phyloP scores from a whole-genome alignment of 2,113 vertebrate species.

The Ictalurus punctatus region DNA sequence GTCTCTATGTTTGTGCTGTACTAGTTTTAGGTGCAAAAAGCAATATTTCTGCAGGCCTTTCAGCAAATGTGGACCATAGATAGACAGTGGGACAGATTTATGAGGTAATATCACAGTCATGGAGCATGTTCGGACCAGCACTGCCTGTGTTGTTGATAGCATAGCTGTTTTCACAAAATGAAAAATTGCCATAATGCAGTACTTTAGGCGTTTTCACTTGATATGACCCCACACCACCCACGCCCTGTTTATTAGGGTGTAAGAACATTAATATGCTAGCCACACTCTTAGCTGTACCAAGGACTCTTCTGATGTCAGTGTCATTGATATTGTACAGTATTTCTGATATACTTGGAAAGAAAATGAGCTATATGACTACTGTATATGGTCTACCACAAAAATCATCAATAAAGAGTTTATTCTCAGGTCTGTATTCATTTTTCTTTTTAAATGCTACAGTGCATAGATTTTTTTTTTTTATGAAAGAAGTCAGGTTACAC shows the following conservation, averaged over 20 bases:
- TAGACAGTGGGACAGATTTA: not conserved
- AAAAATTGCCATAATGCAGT: slow-evolving; percentile 5
- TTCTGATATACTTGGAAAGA: slow-evolving; percentile 52
- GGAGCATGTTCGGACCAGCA: slow-evolving; percentile 10
- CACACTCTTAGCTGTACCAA: slow-evolving; percentile 47
- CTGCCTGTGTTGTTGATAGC: not conserved
- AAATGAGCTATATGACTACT: slow-evolving; percentile 44
- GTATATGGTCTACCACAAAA: slow-evolving; percentile 48
- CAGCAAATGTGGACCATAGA: slow-evolving; percentile 26
- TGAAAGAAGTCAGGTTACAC: not conserved
- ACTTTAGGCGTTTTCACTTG: slow-evolving; percentile 11
- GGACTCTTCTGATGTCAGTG: slow-evolving; percentile 53
- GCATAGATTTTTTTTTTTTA: not conserved
- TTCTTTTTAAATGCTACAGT: not conserved
- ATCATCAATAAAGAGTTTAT: slow-evolving; percentile 54
- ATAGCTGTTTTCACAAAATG: slow-evolving; percentile 14
- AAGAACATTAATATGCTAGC: slow-evolving; percentile 40
- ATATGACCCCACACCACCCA: slow-evolving; percentile 29
- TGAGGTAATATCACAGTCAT: slow-evolving; percentile 26
- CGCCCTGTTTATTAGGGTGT: slow-evolving; percentile 42
- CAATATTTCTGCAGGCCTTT: slow-evolving; percentile 51
- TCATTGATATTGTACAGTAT: slow-evolving; percentile 62
- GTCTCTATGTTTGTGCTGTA: slow-evolving; percentile 46
- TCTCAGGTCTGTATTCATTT: slow-evolving; percentile 31
- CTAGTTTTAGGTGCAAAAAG: slow-evolving; percentile 52